Evolutionary conservation across 2,797 vertebrate species (phyloP).

Genomic region (Harpagifer antarcticus): DNA sequence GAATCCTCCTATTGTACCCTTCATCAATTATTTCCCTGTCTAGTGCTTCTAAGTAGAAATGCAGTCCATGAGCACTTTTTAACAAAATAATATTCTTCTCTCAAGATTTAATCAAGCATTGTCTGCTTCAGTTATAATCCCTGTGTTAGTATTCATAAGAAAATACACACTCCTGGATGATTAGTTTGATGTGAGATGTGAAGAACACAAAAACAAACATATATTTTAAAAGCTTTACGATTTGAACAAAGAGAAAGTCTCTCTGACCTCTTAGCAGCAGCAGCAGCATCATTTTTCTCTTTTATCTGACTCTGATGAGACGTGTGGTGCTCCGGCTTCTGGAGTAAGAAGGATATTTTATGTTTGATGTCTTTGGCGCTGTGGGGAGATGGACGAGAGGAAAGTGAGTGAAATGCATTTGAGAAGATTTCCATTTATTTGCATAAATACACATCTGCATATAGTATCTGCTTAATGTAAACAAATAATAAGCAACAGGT

Average conservation of each 20-base stretch:
- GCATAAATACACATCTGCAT: neutral
- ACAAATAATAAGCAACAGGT: neutral
- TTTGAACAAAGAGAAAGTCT: neutral
- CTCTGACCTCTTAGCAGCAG: constrained; percentile 86
- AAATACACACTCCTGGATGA: too few species aligned
- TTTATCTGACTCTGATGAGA: constrained; percentile 82
- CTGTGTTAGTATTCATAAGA: too few species aligned
- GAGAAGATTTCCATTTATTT: constrained; percentile 11
- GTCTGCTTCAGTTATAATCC: neutral
- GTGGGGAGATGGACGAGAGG: constrained; percentile 20
- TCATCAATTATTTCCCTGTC: neutral
- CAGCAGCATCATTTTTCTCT: constrained; percentile 72
- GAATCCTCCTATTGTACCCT: neutral
- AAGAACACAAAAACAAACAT: neutral
- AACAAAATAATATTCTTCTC: neutral
- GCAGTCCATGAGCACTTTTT: neutral
- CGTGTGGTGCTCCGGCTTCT: constrained; percentile 87
- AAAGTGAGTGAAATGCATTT: constrained; percentile 1
- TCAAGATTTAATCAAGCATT: neutral
- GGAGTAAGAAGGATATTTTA: constrained; percentile 91
- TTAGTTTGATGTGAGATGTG: neutral
- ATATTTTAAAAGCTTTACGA: neutral
- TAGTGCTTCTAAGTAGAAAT: neutral
- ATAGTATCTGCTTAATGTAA: constrained; percentile 9
- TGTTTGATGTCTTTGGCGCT: constrained; percentile 97